Base-by-base conservation (phyloP, 2,888 invertebrate genomes). In the Unio delphinus region DNA sequence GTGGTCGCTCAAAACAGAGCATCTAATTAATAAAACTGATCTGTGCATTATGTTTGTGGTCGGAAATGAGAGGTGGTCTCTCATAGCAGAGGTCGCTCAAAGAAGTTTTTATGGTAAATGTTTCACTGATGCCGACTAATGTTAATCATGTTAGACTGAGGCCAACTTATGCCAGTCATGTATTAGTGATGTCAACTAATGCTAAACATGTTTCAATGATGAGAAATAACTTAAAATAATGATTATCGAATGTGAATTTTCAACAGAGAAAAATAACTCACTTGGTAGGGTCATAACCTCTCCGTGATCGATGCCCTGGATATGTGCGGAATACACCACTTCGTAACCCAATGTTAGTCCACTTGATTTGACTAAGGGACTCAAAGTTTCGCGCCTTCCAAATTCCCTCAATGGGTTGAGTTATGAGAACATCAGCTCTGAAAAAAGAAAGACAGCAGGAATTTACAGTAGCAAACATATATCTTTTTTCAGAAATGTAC, bases 241-340 rank as follows among this genome's bases (percentile, higher is more conserved):
- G 26, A 15, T 23, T 26, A 59, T 59, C 23, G 15, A 15, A 11
- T 59, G 18, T 59, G 15, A 18, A 59, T 26, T 17, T 59, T 59
- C 59, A 4, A 18, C 30, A 59, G 28, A 45, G n/a, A 23, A 57
- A 64, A 45, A 62, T 7, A 15, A 73, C 83, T 76, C 78, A 89
- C 90, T 87, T 85, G 4, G 89, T 88, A 11, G 90, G 90, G 75
- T 90, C 89, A 77, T 90, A 90, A 34, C 82, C 81, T 55, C 90
- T 82, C 4, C 81, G 83, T 34, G 90, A 90, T 68, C 90, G 80
- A 75, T 90, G 90, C 15, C 89, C 90, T 61, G 90, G 90, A 78
- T 90, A 90, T 0, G 90, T 90, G 58, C 90, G 80, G 74, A 90
- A 90, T 18, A 90, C 90, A 0, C 90, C 90, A 78, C 89, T 89